Evolutionary conservation across 2,113 vertebrate genomes (phyloP).

Genomic region (Neodon shergylaensis): DNA sequence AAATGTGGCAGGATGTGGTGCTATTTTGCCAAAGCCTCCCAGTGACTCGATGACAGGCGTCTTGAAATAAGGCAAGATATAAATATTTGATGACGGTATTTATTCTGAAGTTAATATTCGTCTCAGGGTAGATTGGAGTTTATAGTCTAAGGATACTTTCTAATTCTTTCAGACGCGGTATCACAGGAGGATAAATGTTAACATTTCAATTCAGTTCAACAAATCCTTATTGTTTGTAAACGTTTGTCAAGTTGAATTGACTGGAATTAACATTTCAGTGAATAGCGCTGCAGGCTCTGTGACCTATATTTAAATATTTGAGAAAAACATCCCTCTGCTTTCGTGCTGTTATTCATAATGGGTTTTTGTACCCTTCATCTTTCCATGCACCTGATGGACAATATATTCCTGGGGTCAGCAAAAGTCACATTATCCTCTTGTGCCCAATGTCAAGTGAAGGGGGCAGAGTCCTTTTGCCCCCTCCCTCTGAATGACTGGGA

Average conservation of each 20-base stretch:
- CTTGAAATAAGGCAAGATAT: slow-evolving; percentile 65
- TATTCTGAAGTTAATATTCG: slow-evolving; percentile 75
- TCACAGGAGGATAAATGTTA: slow-evolving; percentile 74
- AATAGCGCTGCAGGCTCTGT: slow-evolving; percentile 56
- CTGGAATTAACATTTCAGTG: slow-evolving; percentile 74
- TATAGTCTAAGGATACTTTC: slow-evolving; percentile 65
- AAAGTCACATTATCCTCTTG: not conserved
- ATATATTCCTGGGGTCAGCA: not conserved
- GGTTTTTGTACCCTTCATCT: not conserved
- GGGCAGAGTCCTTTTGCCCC: not conserved
- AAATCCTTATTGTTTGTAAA: slow-evolving; percentile 76
- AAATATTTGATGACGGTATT: slow-evolving; percentile 72
- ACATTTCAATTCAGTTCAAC: slow-evolving; percentile 73
- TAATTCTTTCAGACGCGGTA: slow-evolving; percentile 68
- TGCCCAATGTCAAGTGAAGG: not conserved
- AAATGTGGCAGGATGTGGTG: not conserved
- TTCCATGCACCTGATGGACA: not conserved
- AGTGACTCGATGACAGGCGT: slow-evolving; percentile 64
- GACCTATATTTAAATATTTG: slow-evolving; percentile 72
- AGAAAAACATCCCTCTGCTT: slow-evolving; percentile 38
- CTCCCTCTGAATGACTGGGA: not conserved
- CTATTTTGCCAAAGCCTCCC: slow-evolving; percentile 56
- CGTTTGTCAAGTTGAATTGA: slow-evolving; percentile 74
- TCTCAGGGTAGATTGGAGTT: slow-evolving; percentile 70
- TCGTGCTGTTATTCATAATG: not conserved